A percentile compares a stretch with the other conserved stretches of the same genome.
Evolutionary conservation across 2,113 vertebrate genomes (phyloP).

Genomic region (Tautogolabrus adspersus): DNA sequence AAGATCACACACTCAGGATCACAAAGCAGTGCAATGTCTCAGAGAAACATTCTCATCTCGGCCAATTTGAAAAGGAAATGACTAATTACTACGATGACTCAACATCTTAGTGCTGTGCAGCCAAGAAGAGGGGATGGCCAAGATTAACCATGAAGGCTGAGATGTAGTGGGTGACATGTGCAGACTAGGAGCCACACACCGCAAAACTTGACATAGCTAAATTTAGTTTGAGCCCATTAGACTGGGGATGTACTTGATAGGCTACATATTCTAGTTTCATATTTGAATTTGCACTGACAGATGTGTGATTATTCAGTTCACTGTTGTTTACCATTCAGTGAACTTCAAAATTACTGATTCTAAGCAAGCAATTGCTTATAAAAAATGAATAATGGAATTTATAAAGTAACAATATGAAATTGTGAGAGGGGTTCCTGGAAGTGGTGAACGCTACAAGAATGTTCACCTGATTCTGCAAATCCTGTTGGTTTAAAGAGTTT

Average conservation of each 20-base stretch:
- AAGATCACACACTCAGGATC: not conserved
- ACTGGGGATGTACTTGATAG: too few relatives aligned
- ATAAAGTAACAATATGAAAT: not conserved
- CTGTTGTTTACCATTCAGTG: not conserved
- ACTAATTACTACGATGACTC: slow-evolving; percentile 19
- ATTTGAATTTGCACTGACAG: too few relatives aligned
- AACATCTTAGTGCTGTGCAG: slow-evolving; percentile 6
- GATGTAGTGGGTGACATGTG: slow-evolving; percentile 9
- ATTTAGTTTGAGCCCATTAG: too few relatives aligned
- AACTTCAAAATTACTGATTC: too few relatives aligned
- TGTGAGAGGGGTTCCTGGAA: not conserved
- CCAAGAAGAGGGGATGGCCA: not conserved
- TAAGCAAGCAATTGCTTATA: too few relatives aligned
- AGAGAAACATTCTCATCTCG: slow-evolving; percentile 3
- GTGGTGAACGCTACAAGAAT: too few relatives aligned
- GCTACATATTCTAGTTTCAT: too few relatives aligned
- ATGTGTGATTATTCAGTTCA: not conserved
- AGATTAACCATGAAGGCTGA: slow-evolving; percentile 35
- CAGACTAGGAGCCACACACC: slow-evolving; percentile 30
- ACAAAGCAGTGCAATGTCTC: not conserved
- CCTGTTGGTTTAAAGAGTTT: too few relatives aligned
- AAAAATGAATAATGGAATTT: too few relatives aligned
- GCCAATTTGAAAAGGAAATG: slow-evolving; percentile 1
- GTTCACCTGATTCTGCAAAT: too few relatives aligned
- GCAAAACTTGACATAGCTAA: not conserved